phyloP scores from a whole-genome alignment of 1,140 invertebrate species.

The Ceratoteleas bidentatus region DNA sequence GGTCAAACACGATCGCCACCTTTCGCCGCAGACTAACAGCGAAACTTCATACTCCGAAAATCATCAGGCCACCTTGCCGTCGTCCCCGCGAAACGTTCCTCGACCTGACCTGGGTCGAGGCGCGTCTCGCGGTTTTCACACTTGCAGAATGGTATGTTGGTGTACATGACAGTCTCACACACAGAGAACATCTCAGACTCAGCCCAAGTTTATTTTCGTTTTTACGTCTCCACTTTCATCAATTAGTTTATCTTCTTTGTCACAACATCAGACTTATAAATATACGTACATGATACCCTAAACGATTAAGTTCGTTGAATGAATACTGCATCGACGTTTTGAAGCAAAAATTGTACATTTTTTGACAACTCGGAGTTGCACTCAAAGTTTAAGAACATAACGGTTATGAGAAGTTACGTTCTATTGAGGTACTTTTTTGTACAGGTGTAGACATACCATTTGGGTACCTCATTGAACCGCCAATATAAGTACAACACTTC shows the following conservation, averaged over 20 bases:
- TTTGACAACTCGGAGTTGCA: too few species aligned
- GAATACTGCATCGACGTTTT: too few species aligned
- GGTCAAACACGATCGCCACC: neutral
- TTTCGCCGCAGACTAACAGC: slow-evolving; percentile 43
- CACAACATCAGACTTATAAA: neutral
- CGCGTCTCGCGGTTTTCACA: slow-evolving; percentile 76
- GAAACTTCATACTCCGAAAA: slow-evolving; percentile 44
- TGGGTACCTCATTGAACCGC: too few species aligned
- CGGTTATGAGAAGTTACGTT: too few species aligned
- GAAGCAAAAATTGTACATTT: too few species aligned
- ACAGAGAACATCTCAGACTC: slow-evolving; percentile 77
- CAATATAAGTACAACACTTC: too few species aligned
- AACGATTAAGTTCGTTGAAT: too few species aligned
- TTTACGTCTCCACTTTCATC: neutral
- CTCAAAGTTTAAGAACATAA: too few species aligned
- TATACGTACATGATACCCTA: too few species aligned
- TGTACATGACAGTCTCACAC: slow-evolving; percentile 81
- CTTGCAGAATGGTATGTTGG: slow-evolving; percentile 82
- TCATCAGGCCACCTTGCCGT: slow-evolving; percentile 47
- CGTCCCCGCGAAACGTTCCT: slow-evolving; percentile 73
- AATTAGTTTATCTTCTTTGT: neutral
- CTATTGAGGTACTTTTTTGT: too few species aligned
- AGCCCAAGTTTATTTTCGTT: slow-evolving; percentile 63
- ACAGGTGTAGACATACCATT: too few species aligned
- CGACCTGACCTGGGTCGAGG: slow-evolving; percentile 73